phyloP scores from a whole-genome alignment of 2,113 vertebrate species.

The Desmodus rotundus region DNA sequence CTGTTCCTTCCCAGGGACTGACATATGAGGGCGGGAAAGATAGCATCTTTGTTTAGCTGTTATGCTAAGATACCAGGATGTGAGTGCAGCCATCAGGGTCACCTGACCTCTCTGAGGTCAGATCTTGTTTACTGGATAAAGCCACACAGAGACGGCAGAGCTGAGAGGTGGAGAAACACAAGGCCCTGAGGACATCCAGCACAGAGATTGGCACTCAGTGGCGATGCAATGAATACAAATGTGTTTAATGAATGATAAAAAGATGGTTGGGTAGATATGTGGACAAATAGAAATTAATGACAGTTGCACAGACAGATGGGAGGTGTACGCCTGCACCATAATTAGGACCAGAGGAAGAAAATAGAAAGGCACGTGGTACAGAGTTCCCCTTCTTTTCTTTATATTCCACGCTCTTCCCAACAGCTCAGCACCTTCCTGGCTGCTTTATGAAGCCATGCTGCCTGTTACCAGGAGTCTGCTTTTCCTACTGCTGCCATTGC shows the following conservation, averaged over 20 bases:
- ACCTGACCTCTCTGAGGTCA: background rate
- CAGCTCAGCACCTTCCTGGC: background rate
- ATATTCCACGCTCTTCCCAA: background rate
- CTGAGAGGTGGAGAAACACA: background rate
- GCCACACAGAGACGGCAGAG: background rate
- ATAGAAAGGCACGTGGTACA: fast-evolving
- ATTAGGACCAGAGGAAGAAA: background rate
- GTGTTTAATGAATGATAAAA: background rate
- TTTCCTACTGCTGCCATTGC: background rate
- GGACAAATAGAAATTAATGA: background rate
- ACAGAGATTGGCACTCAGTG: background rate
- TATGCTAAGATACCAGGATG: background rate
- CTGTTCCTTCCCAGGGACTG: background rate
- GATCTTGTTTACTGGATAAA: background rate
- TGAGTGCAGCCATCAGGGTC: background rate
- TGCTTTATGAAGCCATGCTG: no score
- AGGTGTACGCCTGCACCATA: background rate
- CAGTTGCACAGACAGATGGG: background rate
- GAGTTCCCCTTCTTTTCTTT: background rate
- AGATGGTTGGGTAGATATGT: background rate
- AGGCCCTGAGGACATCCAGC: background rate
- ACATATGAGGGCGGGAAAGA: background rate
- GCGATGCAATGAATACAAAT: background rate
- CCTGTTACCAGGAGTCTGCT: background rate
- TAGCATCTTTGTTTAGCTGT: background rate